These are phyloP conservation scores for Dynastes grantii DNA, from an alignment of 2,888 invertebrate species.

Conservation along the genomic window DNA sequence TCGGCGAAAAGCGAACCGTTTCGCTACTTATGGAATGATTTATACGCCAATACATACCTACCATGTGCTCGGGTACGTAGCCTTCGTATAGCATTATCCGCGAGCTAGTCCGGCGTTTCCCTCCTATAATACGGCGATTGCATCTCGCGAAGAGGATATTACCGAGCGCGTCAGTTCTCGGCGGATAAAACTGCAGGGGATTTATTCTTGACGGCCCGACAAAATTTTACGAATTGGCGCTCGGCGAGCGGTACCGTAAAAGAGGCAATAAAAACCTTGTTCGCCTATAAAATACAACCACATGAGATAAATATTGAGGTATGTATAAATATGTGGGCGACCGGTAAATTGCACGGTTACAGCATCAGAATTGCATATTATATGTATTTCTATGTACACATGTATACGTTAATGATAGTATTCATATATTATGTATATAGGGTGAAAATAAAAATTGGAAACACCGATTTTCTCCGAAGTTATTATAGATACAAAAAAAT, in stretches of 20 bases:
- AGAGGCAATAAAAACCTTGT: conserved; percentile 40
- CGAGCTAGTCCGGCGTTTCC: not conserved
- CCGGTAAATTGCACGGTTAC: conserved; percentile 16
- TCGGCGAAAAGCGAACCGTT: conserved; percentile 8
- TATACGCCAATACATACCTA: conserved; percentile 26
- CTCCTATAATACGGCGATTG: not conserved
- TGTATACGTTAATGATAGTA: too few relatives aligned
- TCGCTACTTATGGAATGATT: conserved; percentile 31
- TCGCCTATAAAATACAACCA: conserved; percentile 29
- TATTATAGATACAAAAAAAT: too few relatives aligned
- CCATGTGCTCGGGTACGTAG: not conserved
- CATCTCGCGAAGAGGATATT: conserved; percentile 7
- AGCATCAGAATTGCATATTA: not conserved
- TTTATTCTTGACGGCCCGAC: conserved; percentile 30
- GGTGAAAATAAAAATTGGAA: too few relatives aligned
- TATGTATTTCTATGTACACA: not conserved
- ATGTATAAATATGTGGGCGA: conserved; percentile 28
- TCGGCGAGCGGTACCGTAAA: conserved; percentile 28
- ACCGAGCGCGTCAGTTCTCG: not conserved
- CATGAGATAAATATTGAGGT: conserved; percentile 37
- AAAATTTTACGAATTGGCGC: conserved; percentile 47
- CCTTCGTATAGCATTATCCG: not conserved
- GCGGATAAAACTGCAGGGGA: conserved; percentile 35
- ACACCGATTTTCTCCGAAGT: too few relatives aligned
- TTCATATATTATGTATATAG: too few relatives aligned